Base-by-base conservation (phyloP, 1,140 invertebrate species). In the Drosophila obscura region DNA sequence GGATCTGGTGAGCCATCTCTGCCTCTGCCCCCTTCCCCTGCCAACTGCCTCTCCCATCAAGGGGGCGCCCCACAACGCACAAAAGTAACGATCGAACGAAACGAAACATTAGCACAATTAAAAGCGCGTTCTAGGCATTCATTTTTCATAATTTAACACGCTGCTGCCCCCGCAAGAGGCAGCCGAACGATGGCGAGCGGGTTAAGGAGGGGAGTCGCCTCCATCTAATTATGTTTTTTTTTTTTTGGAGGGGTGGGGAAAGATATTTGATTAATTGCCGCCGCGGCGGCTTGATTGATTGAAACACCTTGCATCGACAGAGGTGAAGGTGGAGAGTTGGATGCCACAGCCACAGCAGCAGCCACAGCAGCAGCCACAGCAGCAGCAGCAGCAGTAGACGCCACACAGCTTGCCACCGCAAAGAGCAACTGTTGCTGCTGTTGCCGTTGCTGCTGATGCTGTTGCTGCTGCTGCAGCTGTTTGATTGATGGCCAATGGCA, bases 111-210 rank as follows among this genome's bases (percentile, higher is more conserved):
- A 88, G 84, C 83, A 88, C 83, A 88, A 88, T 88, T 88, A 88
- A 88, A 88, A 83, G 83, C 80, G 84, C 72, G 83, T 88, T 83
- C 84, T 87, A 79, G 75, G 83, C 79, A 68, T 83, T 89, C 83
- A 88, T 88, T 88, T 88, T 88, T 88, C 84, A 88, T 88, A 83
- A 88, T 88, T 88, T 88, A 88, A 89, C 83, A 88, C 83, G 84
- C 83, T 88, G 77, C 77, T 39, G 83, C 83, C 83, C 83, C 83
- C 83, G 83, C 83, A 88, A 80, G 44, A 31, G 35, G 49, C 57
- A 53, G 8, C 31, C 31, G 31, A 31, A 3, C 28, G 31, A 8
- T 0, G 28, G 1, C 8, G 11, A 39, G 48, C 26, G 63, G 80
- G 73, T 59, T 73, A 56, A 77, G 77, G 67, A 76, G 71, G 77